Percentiles rank a stretch among this genome's conserved stretches.
phyloP scores from a whole-genome alignment of 2,113 vertebrate genomes.

The Mormyrus iriodes region DNA sequence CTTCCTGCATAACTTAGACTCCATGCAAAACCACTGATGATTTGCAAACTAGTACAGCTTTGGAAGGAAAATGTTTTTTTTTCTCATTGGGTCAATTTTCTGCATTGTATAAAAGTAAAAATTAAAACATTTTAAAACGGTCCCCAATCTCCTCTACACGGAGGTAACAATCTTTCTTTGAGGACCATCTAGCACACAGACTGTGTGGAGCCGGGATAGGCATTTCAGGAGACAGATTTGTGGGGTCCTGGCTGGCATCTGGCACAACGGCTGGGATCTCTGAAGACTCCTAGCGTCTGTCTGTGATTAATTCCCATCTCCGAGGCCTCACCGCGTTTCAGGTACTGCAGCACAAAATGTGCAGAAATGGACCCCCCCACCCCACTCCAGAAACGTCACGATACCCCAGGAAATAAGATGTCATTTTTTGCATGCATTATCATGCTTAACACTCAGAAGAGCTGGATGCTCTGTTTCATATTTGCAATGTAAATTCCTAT shows the following conservation, averaged over 20 bases:
- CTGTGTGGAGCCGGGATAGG: background rate
- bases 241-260: background rate
- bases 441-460: background rate
- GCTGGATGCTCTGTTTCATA: background rate
- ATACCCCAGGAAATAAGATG: constrained; percentile 6
- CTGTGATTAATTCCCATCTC: background rate
- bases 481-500: constrained; percentile 14
- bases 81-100: background rate
- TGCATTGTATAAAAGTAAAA: background rate
- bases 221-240: background rate
- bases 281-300: background rate
- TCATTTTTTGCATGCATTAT: constrained; percentile 1
- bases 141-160: background rate
- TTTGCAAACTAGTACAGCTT: background rate
- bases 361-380: background rate
- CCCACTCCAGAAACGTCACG: background rate
- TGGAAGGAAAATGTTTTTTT: background rate
- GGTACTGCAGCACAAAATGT: background rate
- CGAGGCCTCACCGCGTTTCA: background rate
- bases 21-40: background rate
- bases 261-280: background rate
- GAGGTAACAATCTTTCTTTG: background rate
- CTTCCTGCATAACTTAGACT: background rate
- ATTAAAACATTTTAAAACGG: background rate
- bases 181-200: background rate